A percentile compares a stretch with the other conserved stretches of the same genome.
These are phyloP conservation scores for Spisula subtruncata DNA, from an alignment of 2,888 invertebrate species.

Conservation along the genomic window DNA sequence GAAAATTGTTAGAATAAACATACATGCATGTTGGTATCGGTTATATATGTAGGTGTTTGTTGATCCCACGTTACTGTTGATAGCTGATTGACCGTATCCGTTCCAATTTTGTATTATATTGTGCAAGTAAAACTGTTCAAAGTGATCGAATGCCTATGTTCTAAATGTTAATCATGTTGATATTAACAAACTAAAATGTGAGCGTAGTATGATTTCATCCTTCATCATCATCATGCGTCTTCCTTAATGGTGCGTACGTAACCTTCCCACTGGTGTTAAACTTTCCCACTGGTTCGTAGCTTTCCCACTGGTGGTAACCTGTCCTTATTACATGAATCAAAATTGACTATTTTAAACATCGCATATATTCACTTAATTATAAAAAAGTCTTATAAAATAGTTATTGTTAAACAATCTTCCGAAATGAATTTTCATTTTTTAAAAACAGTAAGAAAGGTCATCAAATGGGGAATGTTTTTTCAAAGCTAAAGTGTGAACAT, in stretches of 20 bases:
- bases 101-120: constrained; percentile 19
- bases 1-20: not conserved
- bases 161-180: not conserved
- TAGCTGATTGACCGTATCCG: not conserved
- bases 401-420: no score
- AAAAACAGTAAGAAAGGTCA: no score
- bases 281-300: no score
- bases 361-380: no score
- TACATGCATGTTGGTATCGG: not conserved
- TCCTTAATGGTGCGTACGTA: not conserved
- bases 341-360: no score
- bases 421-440: no score
- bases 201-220: not conserved
- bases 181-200: constrained; percentile 44
- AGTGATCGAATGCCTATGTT: constrained; percentile 2
- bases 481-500: no score
- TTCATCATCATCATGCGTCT: not conserved
- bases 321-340: no score
- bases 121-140: not conserved
- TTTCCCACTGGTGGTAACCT: no score
- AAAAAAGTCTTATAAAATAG: no score
- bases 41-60: constrained; percentile 19
- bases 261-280: no score
- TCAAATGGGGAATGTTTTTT: no score
- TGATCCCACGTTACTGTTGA: not conserved